Evolutionary conservation across 2,888 invertebrate genomes (phyloP).

Genomic region (Amiota communis): DNA sequence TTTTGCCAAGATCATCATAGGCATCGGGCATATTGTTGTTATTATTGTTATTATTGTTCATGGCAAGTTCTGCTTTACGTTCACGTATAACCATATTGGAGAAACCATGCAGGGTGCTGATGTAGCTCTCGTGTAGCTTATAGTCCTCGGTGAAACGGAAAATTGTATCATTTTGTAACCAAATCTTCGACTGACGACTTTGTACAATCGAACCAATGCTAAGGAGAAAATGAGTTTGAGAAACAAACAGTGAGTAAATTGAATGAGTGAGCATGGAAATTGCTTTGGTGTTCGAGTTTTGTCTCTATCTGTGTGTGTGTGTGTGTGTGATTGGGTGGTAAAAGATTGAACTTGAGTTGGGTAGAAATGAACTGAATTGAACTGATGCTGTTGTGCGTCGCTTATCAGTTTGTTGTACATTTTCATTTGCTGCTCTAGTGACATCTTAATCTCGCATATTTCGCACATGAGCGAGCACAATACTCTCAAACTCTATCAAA

Average conservation of each 20-base stretch:
- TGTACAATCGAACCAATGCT: constrained; percentile 76
- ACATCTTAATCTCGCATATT: constrained; percentile 70
- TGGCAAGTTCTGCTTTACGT: constrained; percentile 71
- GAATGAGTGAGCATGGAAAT: background rate
- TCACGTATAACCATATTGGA: constrained; percentile 75
- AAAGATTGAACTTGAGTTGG: no score
- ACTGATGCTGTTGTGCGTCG: constrained; percentile 47
- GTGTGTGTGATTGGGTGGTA: constrained; percentile 26
- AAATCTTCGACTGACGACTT: constrained; percentile 76
- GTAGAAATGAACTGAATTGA: constrained; percentile 46
- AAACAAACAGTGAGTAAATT: background rate
- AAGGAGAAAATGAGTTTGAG: background rate
- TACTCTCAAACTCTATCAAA: constrained; percentile 15
- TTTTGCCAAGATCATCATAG: constrained; percentile 72
- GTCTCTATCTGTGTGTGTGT: constrained; percentile 14
- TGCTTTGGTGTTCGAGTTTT: constrained; percentile 45
- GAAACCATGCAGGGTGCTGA: constrained; percentile 74
- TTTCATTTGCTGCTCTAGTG: constrained; percentile 46
- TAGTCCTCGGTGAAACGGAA: constrained; percentile 77
- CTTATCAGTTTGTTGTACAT: constrained; percentile 44
- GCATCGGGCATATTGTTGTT: constrained; percentile 61
- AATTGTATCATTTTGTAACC: constrained; percentile 77
- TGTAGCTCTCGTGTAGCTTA: constrained; percentile 74
- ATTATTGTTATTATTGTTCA: constrained; percentile 61
- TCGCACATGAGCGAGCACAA: constrained; percentile 55